phyloP scores from a whole-genome alignment of 2,113 vertebrate species.

The Fregata magnificens region DNA sequence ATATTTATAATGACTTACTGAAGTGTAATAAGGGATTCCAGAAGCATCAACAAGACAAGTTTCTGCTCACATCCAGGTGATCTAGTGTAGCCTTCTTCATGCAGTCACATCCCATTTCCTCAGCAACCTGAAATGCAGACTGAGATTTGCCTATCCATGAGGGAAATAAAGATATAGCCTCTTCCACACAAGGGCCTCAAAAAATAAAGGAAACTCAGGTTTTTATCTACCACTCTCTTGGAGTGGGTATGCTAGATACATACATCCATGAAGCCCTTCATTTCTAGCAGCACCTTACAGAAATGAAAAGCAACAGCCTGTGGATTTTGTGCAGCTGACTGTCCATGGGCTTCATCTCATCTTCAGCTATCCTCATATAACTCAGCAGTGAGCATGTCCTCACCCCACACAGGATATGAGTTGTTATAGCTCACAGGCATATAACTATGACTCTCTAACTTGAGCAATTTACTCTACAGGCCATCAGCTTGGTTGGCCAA shows the following conservation, averaged over 20 bases:
- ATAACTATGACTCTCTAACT: not conserved
- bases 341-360: not conserved
- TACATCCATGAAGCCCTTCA: not conserved
- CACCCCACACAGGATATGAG: not conserved
- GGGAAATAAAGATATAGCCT: not conserved
- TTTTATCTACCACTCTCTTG: not conserved
- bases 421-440: not conserved
- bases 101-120: not conserved
- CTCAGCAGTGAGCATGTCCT: not conserved
- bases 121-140: not conserved
- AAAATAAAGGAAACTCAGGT: not conserved
- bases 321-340: not conserved
- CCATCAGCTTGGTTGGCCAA: not conserved
- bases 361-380: not conserved
- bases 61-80: not conserved
- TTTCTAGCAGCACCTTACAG: not conserved
- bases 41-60: not conserved
- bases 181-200: not conserved
- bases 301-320: not conserved
- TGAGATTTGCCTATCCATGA: not conserved
- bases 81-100: not conserved
- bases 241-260: not conserved
- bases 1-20: not conserved
- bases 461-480: not conserved
- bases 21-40: not conserved